Base-by-base conservation (phyloP, 2,113 vertebrate genomes). In the Argyrosomus japonicus region DNA sequence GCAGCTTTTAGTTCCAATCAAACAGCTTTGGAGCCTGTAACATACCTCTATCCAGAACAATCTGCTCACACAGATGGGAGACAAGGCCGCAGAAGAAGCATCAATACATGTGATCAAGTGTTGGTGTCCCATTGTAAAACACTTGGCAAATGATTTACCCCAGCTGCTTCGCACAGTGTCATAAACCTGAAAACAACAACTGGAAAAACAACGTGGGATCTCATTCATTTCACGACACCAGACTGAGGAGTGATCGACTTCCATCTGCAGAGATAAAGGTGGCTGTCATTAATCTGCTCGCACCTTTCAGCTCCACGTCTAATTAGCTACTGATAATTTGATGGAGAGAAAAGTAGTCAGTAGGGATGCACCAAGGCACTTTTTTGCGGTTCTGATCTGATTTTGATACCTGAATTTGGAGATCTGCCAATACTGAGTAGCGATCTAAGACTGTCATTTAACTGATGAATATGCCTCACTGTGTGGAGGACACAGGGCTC, bases 171-270 rank as follows among this genome's bases (percentile, higher is more conserved):
- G 10, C 77, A 19, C 75, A 5, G 82, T 25, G 29, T 79, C 83
- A 80, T 89, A 88, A 91, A 93, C 53, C 56, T 61, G 70, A 84
- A 80, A 87, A 90, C 68, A 81, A 81, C 87, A 86, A 89, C 82
- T 84, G 78, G 79, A 83, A 72, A 57, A 74, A 36, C 79, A 29
- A 25, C 56, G n/a, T 69, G 77, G 48, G 68, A 64, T 61, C 72
- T 79, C 81, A 73, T 90, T 77, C 53, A 70, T 80, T 72, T 77
- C 74, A 81, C 60, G 74, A 79, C 72, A 40, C 21, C 82, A 58
- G 83, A 32, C 60, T 43, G 63, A 71, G 50, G 54, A 75, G 75
- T 71, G 75, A 53, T 89, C 47, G 1, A 5, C 84, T 43, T 56
- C 80, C 83, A 87, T 82, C 83, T 86, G 78, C 77, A 67, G n/a